These are phyloP conservation scores for Drosophila sturtevanti DNA, from an alignment of 1,140 invertebrate species.

Conservation along the genomic window DNA sequence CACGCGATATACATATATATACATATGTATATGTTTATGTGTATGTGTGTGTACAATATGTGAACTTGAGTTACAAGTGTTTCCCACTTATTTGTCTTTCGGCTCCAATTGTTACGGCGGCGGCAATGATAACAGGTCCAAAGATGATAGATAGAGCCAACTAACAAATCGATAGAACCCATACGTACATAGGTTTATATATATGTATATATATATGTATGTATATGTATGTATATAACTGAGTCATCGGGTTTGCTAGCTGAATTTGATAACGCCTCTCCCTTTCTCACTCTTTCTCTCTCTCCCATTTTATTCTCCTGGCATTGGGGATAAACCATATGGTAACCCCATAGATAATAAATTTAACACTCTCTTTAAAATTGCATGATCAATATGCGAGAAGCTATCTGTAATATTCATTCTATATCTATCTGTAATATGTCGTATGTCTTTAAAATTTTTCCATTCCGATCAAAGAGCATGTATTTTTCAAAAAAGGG, in stretches of 20 bases:
- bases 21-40: too few relatives aligned
- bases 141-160: constrained; percentile 2
- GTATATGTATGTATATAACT: background rate
- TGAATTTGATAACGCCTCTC: background rate
- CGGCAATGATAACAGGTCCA: background rate
- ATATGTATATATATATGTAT: background rate
- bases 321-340: background rate
- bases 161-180: background rate
- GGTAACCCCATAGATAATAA: background rate
- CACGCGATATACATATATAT: constrained; percentile 24
- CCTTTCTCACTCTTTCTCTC: background rate
- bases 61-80: constrained; percentile 75
- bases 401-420: too few relatives aligned
- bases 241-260: background rate
- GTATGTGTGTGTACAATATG: constrained; percentile 1
- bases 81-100: constrained; percentile 23
- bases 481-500: too few relatives aligned
- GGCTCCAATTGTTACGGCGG: background rate
- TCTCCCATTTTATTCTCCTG: background rate
- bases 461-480: too few relatives aligned
- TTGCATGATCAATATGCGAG: too few relatives aligned
- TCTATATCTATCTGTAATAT: too few relatives aligned
- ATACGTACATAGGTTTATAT: too few relatives aligned
- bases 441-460: too few relatives aligned
- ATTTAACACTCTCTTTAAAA: too few relatives aligned